Conservation (phyloP, 2,113 vertebrate genomes). For the Myrmecophaga tridactyla region DNA sequence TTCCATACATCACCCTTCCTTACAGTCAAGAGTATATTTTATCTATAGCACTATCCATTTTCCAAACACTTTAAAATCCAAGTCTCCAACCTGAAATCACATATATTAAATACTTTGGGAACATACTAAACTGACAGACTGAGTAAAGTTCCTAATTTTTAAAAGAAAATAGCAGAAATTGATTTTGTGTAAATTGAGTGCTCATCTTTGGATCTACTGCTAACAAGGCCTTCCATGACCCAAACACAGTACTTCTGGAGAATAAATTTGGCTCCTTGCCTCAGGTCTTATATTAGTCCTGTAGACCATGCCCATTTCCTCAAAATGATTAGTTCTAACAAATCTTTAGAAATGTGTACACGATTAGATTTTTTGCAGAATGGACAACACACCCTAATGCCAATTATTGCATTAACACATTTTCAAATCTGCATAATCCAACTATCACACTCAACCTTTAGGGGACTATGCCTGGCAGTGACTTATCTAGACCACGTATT, state of each 20-base stretch:
- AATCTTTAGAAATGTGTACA: neutral
- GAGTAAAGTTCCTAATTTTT: neutral
- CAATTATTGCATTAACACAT: too few relatives aligned
- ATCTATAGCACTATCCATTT: neutral
- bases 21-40: neutral
- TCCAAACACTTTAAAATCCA: neutral
- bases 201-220: neutral
- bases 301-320: neutral
- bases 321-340: neutral
- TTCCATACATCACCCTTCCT: neutral
- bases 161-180: neutral
- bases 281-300: neutral
- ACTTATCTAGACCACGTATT: too few relatives aligned
- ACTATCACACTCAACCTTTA: too few relatives aligned
- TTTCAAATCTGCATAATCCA: too few relatives aligned
- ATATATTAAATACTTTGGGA: neutral
- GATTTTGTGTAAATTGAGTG: neutral
- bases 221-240: neutral
- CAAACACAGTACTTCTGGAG: neutral
- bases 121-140: neutral
- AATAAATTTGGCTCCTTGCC: neutral
- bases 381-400: too few relatives aligned
- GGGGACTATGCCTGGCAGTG: too few relatives aligned
- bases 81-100: neutral
- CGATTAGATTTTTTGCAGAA: too few relatives aligned